Conservation (phyloP, 2,797 vertebrate species). For the Octomys mimax region DNA sequence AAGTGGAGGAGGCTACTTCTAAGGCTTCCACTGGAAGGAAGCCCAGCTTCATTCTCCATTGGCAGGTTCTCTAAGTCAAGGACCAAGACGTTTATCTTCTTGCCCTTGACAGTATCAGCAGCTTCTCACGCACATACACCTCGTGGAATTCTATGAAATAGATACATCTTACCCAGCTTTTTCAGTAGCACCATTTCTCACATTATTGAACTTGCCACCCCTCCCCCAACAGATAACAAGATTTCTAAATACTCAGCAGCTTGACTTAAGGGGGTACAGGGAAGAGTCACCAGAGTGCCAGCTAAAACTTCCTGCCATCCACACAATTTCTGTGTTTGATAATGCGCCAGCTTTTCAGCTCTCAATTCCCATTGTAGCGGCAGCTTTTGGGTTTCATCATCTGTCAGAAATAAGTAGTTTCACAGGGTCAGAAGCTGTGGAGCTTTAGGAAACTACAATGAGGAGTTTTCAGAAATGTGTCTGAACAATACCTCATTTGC, state of each 20-base stretch:
- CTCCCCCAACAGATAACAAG: background rate
- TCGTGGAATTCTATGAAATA: background rate
- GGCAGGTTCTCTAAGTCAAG: conserved; percentile 41
- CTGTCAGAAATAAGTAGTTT: conserved; percentile 71
- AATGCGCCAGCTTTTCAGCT: background rate
- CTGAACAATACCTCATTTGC: conserved; percentile 54
- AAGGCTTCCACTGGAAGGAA: conserved; percentile 51
- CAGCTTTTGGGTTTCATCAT: conserved; percentile 64
- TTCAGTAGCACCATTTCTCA: conserved; percentile 22
- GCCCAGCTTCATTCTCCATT: conserved; percentile 49
- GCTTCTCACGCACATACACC: conserved; percentile 32
- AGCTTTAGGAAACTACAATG: conserved; percentile 58
- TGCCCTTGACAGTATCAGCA: background rate
- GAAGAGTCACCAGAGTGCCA: background rate
- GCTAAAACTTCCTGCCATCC: conserved; percentile 11
- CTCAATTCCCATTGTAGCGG: conserved; percentile 14
- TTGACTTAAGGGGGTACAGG: background rate
- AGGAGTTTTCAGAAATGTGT: conserved; percentile 67
- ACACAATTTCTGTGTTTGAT: conserved; percentile 48
- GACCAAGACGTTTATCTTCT: background rate
- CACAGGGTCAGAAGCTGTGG: conserved; percentile 26
- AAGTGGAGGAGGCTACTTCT: conserved; percentile 20
- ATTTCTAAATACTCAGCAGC: background rate
- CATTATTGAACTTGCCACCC: background rate
- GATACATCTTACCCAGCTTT: background rate